These are phyloP conservation scores for Ptychoptera albimana DNA, from an alignment of 2,888 invertebrate genomes.

Conservation along the genomic window DNA sequence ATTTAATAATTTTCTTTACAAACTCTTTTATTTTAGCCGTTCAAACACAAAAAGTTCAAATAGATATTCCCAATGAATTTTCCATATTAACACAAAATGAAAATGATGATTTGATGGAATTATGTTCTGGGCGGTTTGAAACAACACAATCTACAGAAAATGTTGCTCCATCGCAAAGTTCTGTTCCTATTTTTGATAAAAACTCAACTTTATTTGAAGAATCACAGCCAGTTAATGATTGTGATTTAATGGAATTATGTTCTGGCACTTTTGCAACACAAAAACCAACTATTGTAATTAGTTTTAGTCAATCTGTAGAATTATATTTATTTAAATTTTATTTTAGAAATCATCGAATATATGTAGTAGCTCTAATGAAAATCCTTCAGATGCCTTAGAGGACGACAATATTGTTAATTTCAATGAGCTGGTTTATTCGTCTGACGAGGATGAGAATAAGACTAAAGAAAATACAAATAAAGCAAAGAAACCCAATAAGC, in stretches of 20 bases:
- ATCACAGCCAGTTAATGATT: slow-evolving; percentile 31
- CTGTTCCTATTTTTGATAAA: neutral
- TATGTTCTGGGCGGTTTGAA: slow-evolving; percentile 42
- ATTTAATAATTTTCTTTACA: too few relatives aligned
- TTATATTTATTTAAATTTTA: neutral
- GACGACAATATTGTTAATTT: neutral
- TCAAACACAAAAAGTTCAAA: neutral
- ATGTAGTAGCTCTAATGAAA: neutral
- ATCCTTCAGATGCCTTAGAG: neutral
- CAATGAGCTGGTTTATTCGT: neutral
- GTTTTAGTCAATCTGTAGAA: neutral
- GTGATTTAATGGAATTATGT: slow-evolving; percentile 37
- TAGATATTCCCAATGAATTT: neutral
- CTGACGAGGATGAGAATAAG: slow-evolving; percentile 22
- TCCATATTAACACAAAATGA: slow-evolving; percentile 7
- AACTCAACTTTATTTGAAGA: neutral
- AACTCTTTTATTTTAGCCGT: too few relatives aligned
- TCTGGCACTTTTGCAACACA: slow-evolving; percentile 39
- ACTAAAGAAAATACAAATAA: slow-evolving; percentile 15
- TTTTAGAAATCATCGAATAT: neutral
- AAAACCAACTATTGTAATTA: neutral
- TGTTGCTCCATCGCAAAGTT: slow-evolving; percentile 7
- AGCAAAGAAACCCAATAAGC: slow-evolving; percentile 20
- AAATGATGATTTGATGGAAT: slow-evolving; percentile 34
- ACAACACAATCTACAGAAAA: slow-evolving; percentile 11